Evolutionary conservation across 2,797 vertebrate species (phyloP).

Genomic region (Argya squamiceps): DNA sequence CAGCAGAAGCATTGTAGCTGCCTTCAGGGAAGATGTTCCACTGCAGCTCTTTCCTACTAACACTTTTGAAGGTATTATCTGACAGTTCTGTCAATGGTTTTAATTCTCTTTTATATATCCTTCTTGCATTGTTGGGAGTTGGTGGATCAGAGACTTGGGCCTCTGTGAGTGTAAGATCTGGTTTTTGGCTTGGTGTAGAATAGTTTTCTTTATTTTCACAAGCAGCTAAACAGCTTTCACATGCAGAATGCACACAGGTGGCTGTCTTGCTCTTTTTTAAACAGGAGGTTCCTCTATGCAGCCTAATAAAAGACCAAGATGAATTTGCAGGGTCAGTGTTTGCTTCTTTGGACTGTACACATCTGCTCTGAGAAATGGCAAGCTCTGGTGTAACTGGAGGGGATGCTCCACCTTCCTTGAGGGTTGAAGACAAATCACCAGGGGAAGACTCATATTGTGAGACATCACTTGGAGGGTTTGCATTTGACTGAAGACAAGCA

Average conservation of each 20-base stretch:
- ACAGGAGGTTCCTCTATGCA: neutral
- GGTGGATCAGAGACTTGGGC: neutral
- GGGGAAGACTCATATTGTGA: neutral
- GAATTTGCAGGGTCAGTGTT: neutral
- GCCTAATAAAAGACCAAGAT: neutral
- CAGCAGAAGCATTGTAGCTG: conserved; percentile 76
- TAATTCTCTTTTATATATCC: neutral
- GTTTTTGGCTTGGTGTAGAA: neutral
- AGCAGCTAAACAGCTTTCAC: neutral
- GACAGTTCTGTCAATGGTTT: conserved; percentile 4
- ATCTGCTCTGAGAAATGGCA: neutral
- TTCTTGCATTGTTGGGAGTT: neutral
- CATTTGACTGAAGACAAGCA: neutral
- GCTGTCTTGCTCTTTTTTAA: neutral
- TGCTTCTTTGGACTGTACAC: neutral
- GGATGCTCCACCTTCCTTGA: neutral
- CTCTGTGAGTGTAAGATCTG: neutral
- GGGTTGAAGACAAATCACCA: neutral
- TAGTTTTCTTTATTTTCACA: conserved; percentile 37
- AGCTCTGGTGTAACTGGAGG: neutral
- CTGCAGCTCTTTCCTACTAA: neutral
- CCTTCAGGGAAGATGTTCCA: neutral
- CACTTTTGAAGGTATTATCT: neutral
- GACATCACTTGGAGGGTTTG: neutral
- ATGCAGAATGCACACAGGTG: neutral